phyloP scores from a whole-genome alignment of 1,140 invertebrate genomes.

The Megalonaias nervosa region DNA sequence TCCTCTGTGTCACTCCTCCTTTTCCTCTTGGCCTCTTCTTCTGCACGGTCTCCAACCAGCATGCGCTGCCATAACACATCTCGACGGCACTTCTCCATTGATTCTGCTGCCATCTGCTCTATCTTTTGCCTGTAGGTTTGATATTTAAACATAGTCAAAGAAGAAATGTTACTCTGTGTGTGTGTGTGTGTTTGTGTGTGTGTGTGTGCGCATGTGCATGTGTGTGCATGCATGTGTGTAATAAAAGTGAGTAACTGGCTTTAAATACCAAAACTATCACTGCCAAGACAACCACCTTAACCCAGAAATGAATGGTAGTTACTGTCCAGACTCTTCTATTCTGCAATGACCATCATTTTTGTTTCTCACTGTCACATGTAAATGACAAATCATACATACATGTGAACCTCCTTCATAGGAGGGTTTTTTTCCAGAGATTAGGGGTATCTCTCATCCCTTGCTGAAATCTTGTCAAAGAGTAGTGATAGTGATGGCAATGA shows the following conservation, averaged over 20 bases:
- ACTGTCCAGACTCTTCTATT: too few relatives aligned
- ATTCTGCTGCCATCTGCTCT: conserved; percentile 78
- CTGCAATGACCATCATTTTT: too few relatives aligned
- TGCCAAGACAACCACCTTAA: neutral
- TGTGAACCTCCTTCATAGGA: too few relatives aligned
- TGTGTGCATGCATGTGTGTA: neutral
- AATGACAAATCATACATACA: too few relatives aligned
- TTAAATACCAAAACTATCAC: neutral
- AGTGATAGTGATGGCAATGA: too few relatives aligned
- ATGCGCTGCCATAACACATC: conserved; percentile 83
- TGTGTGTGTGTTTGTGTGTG: neutral
- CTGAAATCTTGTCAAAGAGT: too few relatives aligned
- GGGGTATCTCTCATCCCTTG: too few relatives aligned
- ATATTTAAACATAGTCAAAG: conserved; percentile 3
- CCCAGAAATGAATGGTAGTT: neutral
- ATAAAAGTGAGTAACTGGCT: neutral
- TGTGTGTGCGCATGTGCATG: neutral
- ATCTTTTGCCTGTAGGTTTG: conserved; percentile 73
- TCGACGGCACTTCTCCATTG: conserved; percentile 80
- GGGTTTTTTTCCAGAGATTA: too few relatives aligned
- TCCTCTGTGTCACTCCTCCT: conserved; percentile 53
- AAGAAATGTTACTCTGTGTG: neutral
- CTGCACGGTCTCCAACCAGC: conserved; percentile 68
- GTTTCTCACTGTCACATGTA: too few relatives aligned
- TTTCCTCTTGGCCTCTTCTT: conserved; percentile 53